phyloP scores from a whole-genome alignment of 2,888 invertebrate genomes.

The Microctonus aethiopoides region DNA sequence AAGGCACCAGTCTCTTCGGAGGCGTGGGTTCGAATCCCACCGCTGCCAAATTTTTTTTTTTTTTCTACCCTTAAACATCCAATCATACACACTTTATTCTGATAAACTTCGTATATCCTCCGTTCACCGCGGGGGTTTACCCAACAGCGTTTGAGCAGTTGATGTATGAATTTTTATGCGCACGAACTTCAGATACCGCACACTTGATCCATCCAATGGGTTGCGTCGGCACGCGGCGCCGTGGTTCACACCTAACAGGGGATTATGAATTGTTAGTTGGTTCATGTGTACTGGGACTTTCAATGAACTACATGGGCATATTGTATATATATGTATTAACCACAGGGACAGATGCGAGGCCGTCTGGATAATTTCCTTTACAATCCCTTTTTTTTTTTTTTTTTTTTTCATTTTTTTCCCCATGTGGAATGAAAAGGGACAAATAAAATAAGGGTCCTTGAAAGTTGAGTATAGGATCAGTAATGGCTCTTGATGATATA shows the following conservation, averaged over 20 bases:
- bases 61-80: no score
- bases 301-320: slow-evolving; percentile 10
- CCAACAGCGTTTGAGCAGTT: slow-evolving; percentile 19
- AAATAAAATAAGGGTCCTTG: slow-evolving; percentile 12
- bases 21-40: slow-evolving; percentile 68
- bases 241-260: slow-evolving; percentile 66
- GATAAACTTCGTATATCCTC: background rate
- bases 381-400: background rate
- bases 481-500: slow-evolving; percentile 48
- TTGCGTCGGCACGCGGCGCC: slow-evolving; percentile 67
- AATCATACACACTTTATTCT: no score
- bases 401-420: background rate
- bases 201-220: slow-evolving; percentile 58
- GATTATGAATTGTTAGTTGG: slow-evolving; percentile 47
- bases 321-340: background rate
- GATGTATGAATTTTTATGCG: slow-evolving; percentile 44
- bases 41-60: slow-evolving; percentile 62
- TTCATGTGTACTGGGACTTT: background rate
- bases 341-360: background rate
- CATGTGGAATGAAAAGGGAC: background rate
- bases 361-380: background rate
- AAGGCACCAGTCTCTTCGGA: slow-evolving; percentile 68
- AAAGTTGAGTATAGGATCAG: slow-evolving; percentile 9
- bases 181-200: slow-evolving; percentile 42
- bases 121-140: slow-evolving; percentile 15